Evolutionary conservation across 1,140 invertebrate species (phyloP).

Genomic region (Pseudomyrmex cubaensis): DNA sequence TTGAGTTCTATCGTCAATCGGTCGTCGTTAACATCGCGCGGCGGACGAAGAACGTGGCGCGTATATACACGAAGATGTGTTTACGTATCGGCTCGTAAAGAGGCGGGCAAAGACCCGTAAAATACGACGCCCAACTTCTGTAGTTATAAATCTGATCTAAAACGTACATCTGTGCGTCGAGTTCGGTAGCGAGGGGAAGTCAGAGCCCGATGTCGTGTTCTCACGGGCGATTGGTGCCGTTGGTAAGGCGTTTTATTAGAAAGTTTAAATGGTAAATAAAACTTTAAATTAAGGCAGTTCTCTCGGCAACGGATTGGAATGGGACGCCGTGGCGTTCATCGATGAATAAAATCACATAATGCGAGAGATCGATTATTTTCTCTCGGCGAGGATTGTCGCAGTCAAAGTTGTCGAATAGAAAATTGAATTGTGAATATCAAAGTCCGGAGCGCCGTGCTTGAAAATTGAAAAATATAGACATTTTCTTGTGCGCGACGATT

Average conservation of each 20-base stretch:
- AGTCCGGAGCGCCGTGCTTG: not conserved
- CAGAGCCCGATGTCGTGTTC: constrained; percentile 31
- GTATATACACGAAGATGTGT: constrained; percentile 26
- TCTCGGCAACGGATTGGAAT: not conserved
- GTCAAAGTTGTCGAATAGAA: not conserved
- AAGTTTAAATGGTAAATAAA: constrained; percentile 62
- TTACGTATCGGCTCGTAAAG: constrained; percentile 45
- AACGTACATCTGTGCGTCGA: not conserved
- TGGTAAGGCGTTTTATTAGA: constrained; percentile 54
- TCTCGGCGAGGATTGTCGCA: not conserved
- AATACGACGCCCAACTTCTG: constrained; percentile 45
- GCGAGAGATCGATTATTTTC: constrained; percentile 46
- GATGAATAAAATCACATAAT: constrained; percentile 56
- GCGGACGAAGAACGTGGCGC: not conserved
- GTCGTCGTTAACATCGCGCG: constrained; percentile 10
- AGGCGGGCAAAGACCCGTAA: constrained; percentile 18
- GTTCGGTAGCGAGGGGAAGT: not conserved
- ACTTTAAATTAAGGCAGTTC: constrained; percentile 58
- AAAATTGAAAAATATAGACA: not conserved
- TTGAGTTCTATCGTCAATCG: constrained; percentile 16
- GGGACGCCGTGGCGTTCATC: not conserved
- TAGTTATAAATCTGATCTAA: constrained; percentile 53
- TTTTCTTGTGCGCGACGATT: not conserved
- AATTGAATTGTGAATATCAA: not conserved
- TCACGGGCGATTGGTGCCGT: constrained; percentile 44